Conservation (phyloP, 2,888 invertebrate genomes). For the Gandaritis pyraliata region DNA sequence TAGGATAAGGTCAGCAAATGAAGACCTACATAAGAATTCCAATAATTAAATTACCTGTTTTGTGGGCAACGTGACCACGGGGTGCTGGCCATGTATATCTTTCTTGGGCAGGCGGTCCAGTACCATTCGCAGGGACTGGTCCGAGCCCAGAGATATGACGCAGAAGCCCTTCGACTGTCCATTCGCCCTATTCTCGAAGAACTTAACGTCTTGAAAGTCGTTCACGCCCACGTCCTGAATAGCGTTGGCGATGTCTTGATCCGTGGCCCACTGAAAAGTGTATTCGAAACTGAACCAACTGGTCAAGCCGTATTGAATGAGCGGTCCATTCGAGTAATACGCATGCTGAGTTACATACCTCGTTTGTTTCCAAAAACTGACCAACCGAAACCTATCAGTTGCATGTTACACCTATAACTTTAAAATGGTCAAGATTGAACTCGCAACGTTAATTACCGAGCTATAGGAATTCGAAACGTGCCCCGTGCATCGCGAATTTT, state of each 20-base stretch:
- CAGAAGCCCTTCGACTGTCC: constrained; percentile 99
- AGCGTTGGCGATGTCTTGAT: constrained; percentile 97
- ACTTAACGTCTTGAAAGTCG: constrained; percentile 99
- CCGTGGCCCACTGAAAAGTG: constrained; percentile 96
- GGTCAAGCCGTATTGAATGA: constrained; percentile 46
- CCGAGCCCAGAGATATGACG: constrained; percentile 96
- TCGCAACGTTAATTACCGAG: neutral
- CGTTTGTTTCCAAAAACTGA: constrained; percentile 35
- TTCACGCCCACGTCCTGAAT: constrained; percentile 93
- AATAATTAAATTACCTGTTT: constrained; percentile 87
- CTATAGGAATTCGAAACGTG: neutral
- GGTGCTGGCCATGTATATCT: constrained; percentile 97
- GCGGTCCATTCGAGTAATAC: constrained; percentile 32
- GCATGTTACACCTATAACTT: constrained; percentile 13
- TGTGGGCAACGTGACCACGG: constrained; percentile 97
- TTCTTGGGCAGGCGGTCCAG: constrained; percentile 98
- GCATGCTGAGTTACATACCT: constrained; percentile 49
- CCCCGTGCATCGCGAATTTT: neutral
- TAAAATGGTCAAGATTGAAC: constrained; percentile 7
- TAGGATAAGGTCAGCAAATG: too few species aligned
- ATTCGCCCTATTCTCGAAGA: constrained; percentile 99
- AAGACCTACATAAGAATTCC: too few species aligned
- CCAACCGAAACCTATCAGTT: constrained; percentile 17
- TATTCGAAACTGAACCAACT: constrained; percentile 65
- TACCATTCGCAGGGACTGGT: constrained; percentile 93